Conservation (phyloP, 1,140 invertebrate species). For the Littorina saxatilis region DNA sequence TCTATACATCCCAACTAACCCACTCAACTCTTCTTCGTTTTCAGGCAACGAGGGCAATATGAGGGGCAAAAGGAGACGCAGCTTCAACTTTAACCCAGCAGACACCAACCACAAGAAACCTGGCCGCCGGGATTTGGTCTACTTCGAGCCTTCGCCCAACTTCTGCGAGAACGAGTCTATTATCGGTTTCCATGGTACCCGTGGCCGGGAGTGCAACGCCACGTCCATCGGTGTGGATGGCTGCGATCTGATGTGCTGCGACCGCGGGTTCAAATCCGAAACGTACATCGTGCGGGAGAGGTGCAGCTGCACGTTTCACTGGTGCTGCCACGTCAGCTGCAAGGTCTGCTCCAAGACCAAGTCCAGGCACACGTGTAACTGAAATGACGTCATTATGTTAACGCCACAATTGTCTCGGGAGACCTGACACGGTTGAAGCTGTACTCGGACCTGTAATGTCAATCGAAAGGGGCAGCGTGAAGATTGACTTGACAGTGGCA, state of each 20-base stretch:
- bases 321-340: conserved; percentile 93
- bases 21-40: too few relatives aligned
- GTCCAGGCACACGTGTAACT: conserved; percentile 61
- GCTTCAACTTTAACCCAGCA: conserved; percentile 64
- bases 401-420: too few relatives aligned
- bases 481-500: too few relatives aligned
- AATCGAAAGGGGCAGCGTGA: too few relatives aligned
- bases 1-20: too few relatives aligned
- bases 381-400: neutral
- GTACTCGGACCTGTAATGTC: too few relatives aligned
- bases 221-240: conserved; percentile 85
- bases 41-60: conserved; percentile 26
- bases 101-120: conserved; percentile 69
- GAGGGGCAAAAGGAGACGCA: neutral
- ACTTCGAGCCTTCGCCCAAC: conserved; percentile 91
- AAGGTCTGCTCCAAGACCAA: conserved; percentile 75
- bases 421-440: too few relatives aligned
- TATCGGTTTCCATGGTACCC: conserved; percentile 90
- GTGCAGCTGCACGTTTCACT: conserved; percentile 92
- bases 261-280: conserved; percentile 89
- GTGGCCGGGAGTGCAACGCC: conserved; percentile 69
- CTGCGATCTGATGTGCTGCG: conserved; percentile 92
- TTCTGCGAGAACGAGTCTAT: conserved; percentile 88
- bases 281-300: conserved; percentile 84
- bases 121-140: conserved; percentile 85